A percentile compares a stretch with the other conserved stretches of the same genome.
Conservation (phyloP, 2,888 invertebrate genomes). For the Timema cristinae region DNA sequence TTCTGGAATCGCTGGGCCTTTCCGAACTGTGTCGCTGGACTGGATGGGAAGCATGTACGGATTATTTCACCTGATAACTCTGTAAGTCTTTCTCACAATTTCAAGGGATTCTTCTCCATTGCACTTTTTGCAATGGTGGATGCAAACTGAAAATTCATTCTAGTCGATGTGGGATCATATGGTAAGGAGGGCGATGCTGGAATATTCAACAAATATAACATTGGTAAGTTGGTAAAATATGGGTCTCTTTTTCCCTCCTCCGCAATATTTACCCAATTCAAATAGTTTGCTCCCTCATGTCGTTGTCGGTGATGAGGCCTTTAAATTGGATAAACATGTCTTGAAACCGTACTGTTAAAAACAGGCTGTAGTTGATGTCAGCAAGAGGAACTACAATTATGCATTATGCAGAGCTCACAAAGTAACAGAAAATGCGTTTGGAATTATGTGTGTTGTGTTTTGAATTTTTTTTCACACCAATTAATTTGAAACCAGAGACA, state of each 20-base stretch:
- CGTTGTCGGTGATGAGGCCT: no score
- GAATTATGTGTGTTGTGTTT: background rate
- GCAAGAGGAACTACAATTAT: no score
- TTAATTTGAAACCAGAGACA: conserved; percentile 3
- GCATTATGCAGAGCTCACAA: no score
- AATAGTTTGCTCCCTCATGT: background rate
- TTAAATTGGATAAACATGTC: no score
- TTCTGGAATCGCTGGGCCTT: conserved; percentile 18
- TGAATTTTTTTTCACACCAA: conserved; percentile 3
- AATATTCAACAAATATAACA: background rate
- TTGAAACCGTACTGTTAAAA: no score
- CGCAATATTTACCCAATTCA: conserved; percentile 13
- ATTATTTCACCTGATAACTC: conserved; percentile 8
- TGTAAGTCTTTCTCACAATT: conserved; percentile 19
- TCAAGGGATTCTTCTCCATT: conserved; percentile 18
- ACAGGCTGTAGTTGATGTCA: no score
- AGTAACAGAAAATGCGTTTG: no score
- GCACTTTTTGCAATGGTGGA: conserved; percentile 18
- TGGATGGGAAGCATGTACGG: conserved; percentile 22
- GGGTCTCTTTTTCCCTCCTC: conserved; percentile 15
- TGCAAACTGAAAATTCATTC: conserved; percentile 17
- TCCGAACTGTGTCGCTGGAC: conserved; percentile 18
- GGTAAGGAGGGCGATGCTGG: conserved; percentile 20
- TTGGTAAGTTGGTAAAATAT: conserved; percentile 8
- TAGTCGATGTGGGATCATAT: conserved; percentile 19